Conservation (phyloP, 1,140 invertebrate genomes). For the Drosophila leontia region DNA sequence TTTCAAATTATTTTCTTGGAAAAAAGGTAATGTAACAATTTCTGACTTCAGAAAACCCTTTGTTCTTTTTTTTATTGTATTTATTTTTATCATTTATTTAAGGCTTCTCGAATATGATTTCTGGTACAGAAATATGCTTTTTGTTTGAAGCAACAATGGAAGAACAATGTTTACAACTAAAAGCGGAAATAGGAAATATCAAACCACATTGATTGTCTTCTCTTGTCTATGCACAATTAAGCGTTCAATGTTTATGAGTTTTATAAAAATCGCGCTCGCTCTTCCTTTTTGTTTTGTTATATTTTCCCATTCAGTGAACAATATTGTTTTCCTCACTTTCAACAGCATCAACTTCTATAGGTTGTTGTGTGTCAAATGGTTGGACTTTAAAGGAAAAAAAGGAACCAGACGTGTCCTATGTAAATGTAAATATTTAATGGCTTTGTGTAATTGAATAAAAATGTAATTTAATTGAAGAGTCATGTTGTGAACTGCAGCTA, state of each 20-base stretch:
- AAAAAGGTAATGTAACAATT: not conserved
- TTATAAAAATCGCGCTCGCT: slow-evolving; percentile 34
- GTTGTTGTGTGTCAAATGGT: not conserved
- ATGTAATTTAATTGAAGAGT: slow-evolving; percentile 59
- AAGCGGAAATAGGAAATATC: slow-evolving; percentile 59
- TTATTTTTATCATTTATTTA: slow-evolving; percentile 1
- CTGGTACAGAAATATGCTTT: slow-evolving; percentile 17
- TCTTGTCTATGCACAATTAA: slow-evolving; percentile 56
- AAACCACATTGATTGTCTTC: slow-evolving; percentile 81
- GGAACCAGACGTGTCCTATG: not conserved
- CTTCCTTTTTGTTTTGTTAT: not conserved
- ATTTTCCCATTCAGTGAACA: slow-evolving; percentile 24
- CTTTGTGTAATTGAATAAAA: slow-evolving; percentile 45
- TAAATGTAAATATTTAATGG: slow-evolving; percentile 10
- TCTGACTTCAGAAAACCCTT: slow-evolving; percentile 1
- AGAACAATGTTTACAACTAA: slow-evolving; percentile 65
- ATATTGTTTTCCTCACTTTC: not conserved
- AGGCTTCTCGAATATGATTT: slow-evolving; percentile 5
- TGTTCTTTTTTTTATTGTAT: slow-evolving; percentile 2
- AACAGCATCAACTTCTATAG: not conserved
- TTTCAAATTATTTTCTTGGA: not conserved
- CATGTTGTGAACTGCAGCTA: slow-evolving; percentile 34
- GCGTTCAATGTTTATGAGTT: slow-evolving; percentile 54
- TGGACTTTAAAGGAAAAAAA: not conserved
- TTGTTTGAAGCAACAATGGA: slow-evolving; percentile 41